phyloP scores from a whole-genome alignment of 2,888 invertebrate genomes.

The Drosophila rellima region DNA sequence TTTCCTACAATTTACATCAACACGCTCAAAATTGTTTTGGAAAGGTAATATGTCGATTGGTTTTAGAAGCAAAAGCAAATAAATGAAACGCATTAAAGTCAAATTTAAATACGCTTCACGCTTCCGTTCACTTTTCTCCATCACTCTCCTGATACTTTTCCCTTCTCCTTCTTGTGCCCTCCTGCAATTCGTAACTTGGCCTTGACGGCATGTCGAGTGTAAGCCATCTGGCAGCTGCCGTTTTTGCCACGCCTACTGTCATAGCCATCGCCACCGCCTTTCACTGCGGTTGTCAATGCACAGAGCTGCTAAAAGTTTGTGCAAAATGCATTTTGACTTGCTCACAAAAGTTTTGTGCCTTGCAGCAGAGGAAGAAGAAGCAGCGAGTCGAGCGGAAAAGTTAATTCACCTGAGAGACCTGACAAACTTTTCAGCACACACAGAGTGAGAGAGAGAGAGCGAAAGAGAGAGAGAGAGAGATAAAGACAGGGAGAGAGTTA shows the following conservation, averaged over 20 bases:
- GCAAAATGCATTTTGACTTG: slow-evolving; percentile 79
- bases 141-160: not conserved
- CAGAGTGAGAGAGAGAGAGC: not conserved
- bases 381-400: slow-evolving; percentile 73
- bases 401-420: slow-evolving; percentile 81
- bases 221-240: slow-evolving; percentile 46
- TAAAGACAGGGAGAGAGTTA: too few species aligned
- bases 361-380: slow-evolving; percentile 46
- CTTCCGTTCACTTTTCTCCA: slow-evolving; percentile 1
- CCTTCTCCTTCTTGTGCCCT: not conserved
- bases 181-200: slow-evolving; percentile 36
- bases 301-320: slow-evolving; percentile 56
- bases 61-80: slow-evolving; percentile 51
- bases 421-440: slow-evolving; percentile 71
- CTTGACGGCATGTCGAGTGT: slow-evolving; percentile 50
- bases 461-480: not conserved
- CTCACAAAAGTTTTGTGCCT: slow-evolving; percentile 62
- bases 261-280: slow-evolving; percentile 50
- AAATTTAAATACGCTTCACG: slow-evolving; percentile 67
- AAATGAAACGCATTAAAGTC: slow-evolving; percentile 49
- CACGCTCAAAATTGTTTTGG: too few species aligned
- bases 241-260: slow-evolving; percentile 27
- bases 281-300: slow-evolving; percentile 74
- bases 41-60: slow-evolving; percentile 13
- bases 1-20: too few species aligned